Conservation (phyloP, 2,113 vertebrate species). For the Macquaria australasica region DNA sequence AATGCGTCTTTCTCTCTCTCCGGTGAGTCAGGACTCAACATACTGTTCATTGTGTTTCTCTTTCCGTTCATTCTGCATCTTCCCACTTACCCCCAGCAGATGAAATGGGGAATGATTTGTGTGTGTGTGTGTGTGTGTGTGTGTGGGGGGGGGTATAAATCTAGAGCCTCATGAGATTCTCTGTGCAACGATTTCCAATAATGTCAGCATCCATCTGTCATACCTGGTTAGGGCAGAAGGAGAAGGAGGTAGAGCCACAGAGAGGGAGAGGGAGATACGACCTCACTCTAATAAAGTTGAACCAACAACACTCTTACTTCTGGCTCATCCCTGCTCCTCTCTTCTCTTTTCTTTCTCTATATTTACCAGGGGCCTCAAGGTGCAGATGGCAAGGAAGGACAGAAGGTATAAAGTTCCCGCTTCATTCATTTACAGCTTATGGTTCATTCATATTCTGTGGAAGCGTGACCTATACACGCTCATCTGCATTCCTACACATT, state of each 20-base stretch:
- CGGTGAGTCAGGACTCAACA: slow-evolving; percentile 6
- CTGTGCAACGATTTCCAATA: slow-evolving; percentile 81
- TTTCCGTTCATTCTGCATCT: slow-evolving; percentile 59
- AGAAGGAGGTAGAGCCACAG: slow-evolving; percentile 38
- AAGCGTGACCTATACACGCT: slow-evolving; percentile 48
- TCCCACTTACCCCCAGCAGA: slow-evolving; percentile 51
- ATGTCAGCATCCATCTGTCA: slow-evolving; percentile 79
- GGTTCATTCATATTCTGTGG: slow-evolving; percentile 63
- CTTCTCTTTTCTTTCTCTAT: slow-evolving; percentile 12
- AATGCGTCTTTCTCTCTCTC: slow-evolving; percentile 18
- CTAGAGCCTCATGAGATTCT: slow-evolving; percentile 76
- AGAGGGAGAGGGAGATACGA: slow-evolving; percentile 48
- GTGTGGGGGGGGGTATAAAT: no score
- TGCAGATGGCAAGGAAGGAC: slow-evolving; percentile 76
- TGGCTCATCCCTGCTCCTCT: slow-evolving; percentile 31
- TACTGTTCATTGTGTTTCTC: slow-evolving; percentile 35
- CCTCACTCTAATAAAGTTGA: slow-evolving; percentile 57
- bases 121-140: no score
- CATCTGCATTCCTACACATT: slow-evolving; percentile 54
- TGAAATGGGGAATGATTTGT: slow-evolving; percentile 71
- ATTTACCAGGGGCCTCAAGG: slow-evolving; percentile 77
- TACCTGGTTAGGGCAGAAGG: slow-evolving; percentile 72
- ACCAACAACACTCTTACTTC: slow-evolving; percentile 40
- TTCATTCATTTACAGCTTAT: slow-evolving; percentile 39
- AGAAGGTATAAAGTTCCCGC: slow-evolving; percentile 75